phyloP scores from a whole-genome alignment of 2,113 vertebrate genomes.

The Barnardius zonarius region DNA sequence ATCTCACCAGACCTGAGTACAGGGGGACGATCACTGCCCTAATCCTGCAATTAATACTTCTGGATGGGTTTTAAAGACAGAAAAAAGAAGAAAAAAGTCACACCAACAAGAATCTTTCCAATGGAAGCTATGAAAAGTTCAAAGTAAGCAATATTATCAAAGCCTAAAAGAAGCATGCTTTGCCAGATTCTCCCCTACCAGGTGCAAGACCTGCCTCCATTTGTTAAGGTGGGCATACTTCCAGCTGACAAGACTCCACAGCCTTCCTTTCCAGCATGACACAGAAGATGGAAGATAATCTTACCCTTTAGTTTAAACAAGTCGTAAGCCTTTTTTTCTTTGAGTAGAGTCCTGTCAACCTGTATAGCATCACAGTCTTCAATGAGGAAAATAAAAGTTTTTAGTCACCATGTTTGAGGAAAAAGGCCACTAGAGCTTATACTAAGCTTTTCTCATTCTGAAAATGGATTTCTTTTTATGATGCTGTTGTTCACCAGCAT shows the following conservation, averaged over 20 bases:
- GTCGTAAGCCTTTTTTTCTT: not conserved
- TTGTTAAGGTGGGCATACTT: not conserved
- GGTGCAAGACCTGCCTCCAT: not conserved
- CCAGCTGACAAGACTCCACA: not conserved
- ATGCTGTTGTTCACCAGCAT: not conserved
- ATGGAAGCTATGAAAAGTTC: not conserved
- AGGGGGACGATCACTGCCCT: accelerated
- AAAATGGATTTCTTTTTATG: not conserved
- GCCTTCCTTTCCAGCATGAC: not conserved
- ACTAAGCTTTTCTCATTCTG: not conserved
- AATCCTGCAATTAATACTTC: not conserved
- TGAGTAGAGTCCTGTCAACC: not conserved
- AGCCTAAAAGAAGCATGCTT: not conserved
- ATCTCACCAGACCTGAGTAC: not conserved
- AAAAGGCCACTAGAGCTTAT: not conserved
- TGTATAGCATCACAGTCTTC: not conserved
- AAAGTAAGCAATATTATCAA: not conserved
- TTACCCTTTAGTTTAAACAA: not conserved
- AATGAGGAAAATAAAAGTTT: not conserved
- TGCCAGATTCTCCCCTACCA: not conserved
- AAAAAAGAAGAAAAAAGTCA: not conserved
- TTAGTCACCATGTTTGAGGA: not conserved
- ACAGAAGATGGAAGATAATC: not conserved
- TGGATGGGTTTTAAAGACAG: not conserved
- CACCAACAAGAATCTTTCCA: not conserved